Base-by-base conservation (phyloP, 2,888 invertebrate species). In the Allygus modestus region DNA sequence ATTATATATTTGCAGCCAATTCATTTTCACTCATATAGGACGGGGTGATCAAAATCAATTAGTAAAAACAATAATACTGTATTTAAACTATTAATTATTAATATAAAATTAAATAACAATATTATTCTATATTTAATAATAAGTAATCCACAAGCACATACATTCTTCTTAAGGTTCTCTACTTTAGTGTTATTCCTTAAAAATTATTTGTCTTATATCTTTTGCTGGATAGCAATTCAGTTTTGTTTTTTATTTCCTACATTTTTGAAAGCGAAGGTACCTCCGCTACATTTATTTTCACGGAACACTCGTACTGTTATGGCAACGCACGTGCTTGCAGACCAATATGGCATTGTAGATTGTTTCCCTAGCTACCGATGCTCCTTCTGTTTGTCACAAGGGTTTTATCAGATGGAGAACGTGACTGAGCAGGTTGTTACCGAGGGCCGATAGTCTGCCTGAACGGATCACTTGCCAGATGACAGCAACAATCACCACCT, bases 401-500 rank as follows among this genome's bases (percentile, higher is more conserved):
- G 73, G 73, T 11, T 37, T 37, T 31, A 79, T 54, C 28, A 79
- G 23, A 5, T 79, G 46, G n/a, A 54, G 23, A 11, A 83, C 54
- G 5, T 58, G 54, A 23, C 11, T 75, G n/a, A 83, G 41, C 0
- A 83, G 17, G 17, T 9, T 58, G 73, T 75, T 41, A 11, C 83
- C 73, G 41, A 83, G 71, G n/a, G 54, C 7, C 15, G 75, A 33
- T 0, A 83, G 15, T 37, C 23, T 75, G 11, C 58, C 83, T n/a
- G 83, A 75, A 20, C 84, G 31, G 9, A 88, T 23, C 5, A 88
- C 46, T 28, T 89, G 87, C 89, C 89, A 89, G 33, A 89, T 86
- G 11, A 89, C 79, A n/a, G 88, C 86, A 37, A 89, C 86, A 0
- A 89, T 85, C 84, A 89, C 85, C 81, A 89, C 86, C 85, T 90